Conservation (phyloP, 2,113 vertebrate species). For the Datnioides undecimradiatus region DNA sequence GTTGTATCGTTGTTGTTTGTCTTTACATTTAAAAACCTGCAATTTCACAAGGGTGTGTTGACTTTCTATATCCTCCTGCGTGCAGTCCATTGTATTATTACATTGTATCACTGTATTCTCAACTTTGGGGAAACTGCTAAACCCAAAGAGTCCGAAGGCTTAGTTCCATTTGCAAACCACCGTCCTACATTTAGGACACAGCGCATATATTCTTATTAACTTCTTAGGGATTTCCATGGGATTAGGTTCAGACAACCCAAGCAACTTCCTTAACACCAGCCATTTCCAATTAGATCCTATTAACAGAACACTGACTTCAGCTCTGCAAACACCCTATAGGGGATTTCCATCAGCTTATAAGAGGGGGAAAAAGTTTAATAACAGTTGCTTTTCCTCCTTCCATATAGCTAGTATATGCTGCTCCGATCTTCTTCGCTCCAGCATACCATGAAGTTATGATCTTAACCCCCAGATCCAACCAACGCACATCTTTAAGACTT, state of each 20-base stretch:
- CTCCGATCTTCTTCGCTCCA: conserved; percentile 1
- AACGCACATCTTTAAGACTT: conserved; percentile 24
- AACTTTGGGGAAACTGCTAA: conserved; percentile 35
- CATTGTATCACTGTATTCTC: conserved; percentile 39
- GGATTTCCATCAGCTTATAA: conserved; percentile 64
- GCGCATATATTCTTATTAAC: conserved; percentile 68
- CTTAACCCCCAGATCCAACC: conserved; percentile 7
- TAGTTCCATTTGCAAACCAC: conserved; percentile 63
- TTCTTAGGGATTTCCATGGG: conserved; percentile 71
- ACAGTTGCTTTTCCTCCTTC: conserved; percentile 20
- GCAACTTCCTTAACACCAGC: conserved; percentile 70
- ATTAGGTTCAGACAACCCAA: conserved; percentile 72
- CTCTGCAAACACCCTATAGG: conserved; percentile 66
- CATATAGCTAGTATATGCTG: conserved; percentile 19
- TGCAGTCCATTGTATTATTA: too few relatives aligned
- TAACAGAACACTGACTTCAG: conserved; percentile 72
- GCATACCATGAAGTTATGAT: neutral
- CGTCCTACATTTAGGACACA: conserved; percentile 63
- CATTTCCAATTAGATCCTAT: conserved; percentile 78
- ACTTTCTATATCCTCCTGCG: too few relatives aligned
- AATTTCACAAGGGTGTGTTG: too few relatives aligned
- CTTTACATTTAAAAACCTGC: too few relatives aligned
- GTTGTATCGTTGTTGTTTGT: too few relatives aligned
- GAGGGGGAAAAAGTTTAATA: conserved; percentile 50
- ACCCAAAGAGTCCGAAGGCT: conserved; percentile 42